Evolutionary conservation across 2,888 invertebrate species (phyloP).

Genomic region (Lasioglossum figueresi): DNA sequence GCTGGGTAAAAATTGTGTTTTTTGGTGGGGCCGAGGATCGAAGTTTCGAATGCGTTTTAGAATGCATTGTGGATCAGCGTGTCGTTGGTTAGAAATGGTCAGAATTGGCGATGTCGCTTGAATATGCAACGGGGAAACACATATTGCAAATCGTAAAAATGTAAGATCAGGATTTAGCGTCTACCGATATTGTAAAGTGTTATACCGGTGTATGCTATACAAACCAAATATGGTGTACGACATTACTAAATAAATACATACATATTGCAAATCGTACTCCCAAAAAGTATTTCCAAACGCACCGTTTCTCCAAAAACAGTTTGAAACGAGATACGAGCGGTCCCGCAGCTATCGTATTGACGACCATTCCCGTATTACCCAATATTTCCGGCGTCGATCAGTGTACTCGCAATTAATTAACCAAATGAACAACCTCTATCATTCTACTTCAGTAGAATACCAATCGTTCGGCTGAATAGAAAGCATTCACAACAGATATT

Average conservation of each 20-base stretch:
- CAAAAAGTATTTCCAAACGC: background rate
- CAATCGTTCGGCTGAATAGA: background rate
- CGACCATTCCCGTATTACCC: background rate
- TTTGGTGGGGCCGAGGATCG: background rate
- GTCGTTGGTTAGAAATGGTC: background rate
- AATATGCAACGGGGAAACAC: no score
- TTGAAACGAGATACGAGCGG: background rate
- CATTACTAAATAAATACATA: no score
- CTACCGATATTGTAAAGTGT: no score
- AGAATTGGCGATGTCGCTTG: background rate
- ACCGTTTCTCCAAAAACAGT: background rate
- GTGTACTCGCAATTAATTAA: background rate
- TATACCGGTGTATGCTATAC: no score
- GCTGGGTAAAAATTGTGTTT: background rate
- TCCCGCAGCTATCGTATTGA: background rate
- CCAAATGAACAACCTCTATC: background rate
- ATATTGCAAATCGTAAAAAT: no score
- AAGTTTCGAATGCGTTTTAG: background rate
- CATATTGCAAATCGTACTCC: no score
- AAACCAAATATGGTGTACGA: no score
- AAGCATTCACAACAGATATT: background rate
- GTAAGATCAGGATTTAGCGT: no score
- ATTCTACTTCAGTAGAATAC: background rate
- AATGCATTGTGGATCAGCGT: background rate
- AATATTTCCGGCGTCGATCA: background rate